These are phyloP conservation scores for Caenorhabditis drosophilae DNA, from an alignment of 2,888 invertebrate species.

Conservation along the genomic window DNA sequence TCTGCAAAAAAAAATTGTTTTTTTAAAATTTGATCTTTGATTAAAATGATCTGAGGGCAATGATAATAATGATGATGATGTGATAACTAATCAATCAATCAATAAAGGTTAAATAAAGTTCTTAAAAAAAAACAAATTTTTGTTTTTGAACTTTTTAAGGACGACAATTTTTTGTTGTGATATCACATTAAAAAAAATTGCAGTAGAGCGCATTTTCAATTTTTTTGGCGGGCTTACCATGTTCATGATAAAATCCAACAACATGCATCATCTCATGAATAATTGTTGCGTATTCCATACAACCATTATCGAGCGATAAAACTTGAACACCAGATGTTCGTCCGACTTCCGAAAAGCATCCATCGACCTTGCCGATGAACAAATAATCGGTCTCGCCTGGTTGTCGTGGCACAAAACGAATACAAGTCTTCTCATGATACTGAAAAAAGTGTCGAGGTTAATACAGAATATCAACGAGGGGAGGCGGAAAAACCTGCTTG, in stretches of 20 bases:
- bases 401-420: conserved; percentile 66
- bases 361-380: conserved; percentile 68
- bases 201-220: not conserved
- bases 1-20: conserved; percentile 41
- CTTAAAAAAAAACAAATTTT: too few relatives aligned
- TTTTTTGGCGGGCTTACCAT: conserved; percentile 57
- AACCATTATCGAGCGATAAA: conserved; percentile 67
- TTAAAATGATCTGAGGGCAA: too few relatives aligned
- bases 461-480: too few relatives aligned
- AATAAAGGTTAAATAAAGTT: too few relatives aligned
- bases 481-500: conserved; percentile 67
- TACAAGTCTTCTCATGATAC: conserved; percentile 69
- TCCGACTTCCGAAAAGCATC: conserved; percentile 69
- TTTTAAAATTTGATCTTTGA: not conserved
- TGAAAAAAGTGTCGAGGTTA: conserved; percentile 14
- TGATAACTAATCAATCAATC: too few relatives aligned
- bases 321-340: conserved; percentile 68
- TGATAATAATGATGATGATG: too few relatives aligned
- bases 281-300: conserved; percentile 68
- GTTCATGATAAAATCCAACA: conserved; percentile 68
- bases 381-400: conserved; percentile 65
- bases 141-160: too few relatives aligned
- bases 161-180: too few relatives aligned
- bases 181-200: conserved; percentile 5
- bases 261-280: conserved; percentile 68